A percentile compares a stretch with the other conserved stretches of the same genome.
Conservation (phyloP, 2,113 vertebrate species). For the Sylvietta virens region DNA sequence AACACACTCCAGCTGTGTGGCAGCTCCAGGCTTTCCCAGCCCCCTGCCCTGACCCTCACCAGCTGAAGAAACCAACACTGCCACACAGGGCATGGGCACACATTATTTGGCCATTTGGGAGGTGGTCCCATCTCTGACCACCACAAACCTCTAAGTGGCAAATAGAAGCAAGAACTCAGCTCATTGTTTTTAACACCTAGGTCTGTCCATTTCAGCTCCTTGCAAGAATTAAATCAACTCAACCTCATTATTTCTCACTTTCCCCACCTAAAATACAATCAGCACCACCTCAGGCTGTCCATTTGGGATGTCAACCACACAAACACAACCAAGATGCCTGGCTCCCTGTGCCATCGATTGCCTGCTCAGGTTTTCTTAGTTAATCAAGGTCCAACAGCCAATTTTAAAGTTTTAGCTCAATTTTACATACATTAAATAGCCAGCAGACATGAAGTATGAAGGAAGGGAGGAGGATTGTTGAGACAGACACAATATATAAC, state of each 20-base stretch:
- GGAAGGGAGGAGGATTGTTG: not conserved
- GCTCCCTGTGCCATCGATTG: not conserved
- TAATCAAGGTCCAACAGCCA: not conserved
- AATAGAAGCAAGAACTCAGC: not conserved
- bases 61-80: not conserved
- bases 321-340: not conserved
- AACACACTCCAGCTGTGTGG: not conserved
- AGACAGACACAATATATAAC: not conserved
- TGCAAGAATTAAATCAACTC: not conserved
- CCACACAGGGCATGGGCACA: not conserved
- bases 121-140: not conserved
- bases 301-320: not conserved
- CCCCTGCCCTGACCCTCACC: not conserved
- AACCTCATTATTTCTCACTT: not conserved
- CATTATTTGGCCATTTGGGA: not conserved
- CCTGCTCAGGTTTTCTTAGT: rapidly evolving
- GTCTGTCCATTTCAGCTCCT: not conserved
- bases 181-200: not conserved
- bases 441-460: not conserved
- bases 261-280: not conserved
- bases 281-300: not conserved
- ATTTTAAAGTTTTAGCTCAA: not conserved
- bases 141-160: not conserved
- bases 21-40: not conserved
- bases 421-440: not conserved